Base-by-base conservation (phyloP, 2,113 vertebrate genomes). In the Poeciliopsis retropinna region DNA sequence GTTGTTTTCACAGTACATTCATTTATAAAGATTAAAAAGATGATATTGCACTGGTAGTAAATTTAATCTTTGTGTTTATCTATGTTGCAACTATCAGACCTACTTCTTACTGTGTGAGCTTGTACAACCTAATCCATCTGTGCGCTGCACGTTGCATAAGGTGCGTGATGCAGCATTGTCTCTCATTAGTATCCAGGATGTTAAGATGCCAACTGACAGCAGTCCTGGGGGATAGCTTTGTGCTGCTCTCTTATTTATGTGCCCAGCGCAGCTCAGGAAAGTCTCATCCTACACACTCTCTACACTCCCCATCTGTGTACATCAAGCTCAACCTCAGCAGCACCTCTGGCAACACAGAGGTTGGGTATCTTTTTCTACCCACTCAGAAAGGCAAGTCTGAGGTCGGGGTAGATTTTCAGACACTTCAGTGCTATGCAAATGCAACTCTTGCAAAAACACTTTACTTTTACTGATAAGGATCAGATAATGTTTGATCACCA, bases 171-270 rank as follows among this genome's bases (percentile, higher is more conserved):
- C 87, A 62, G 91, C 80, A 91, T 90, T 93, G 88, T 91, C 82
- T 88, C 88, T 92, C 86, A 91, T 93, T 93, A 93, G 83, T 85
- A 82, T 92, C 82, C 79, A 77, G 69, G 32, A 69, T 88, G 89
- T 88, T 87, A 91, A 88, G 87, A 93, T 93, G 81, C 88, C 89
- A 88, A 88, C 90, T 91, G 93, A 94, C 92, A 94, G 92, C 87
- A 88, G 82, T 92, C 91, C 92, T 91, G 88, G 81, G 91, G 91
- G 93, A 88, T 87, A 88, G 83, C 85, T 91, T 88, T 86, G 89
- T 88, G 88, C 82, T 86, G 85, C 91, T 92, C 79, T 87, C 86
- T 88, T 92, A 92, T 92, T 89, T 93, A 91, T 90, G 89, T 87
- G 83, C 84, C 83, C 80, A 87, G 70, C 76, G 80, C 79, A 88